Conservation (phyloP, 2,797 vertebrate species). For the Hozukius guyotensis region DNA sequence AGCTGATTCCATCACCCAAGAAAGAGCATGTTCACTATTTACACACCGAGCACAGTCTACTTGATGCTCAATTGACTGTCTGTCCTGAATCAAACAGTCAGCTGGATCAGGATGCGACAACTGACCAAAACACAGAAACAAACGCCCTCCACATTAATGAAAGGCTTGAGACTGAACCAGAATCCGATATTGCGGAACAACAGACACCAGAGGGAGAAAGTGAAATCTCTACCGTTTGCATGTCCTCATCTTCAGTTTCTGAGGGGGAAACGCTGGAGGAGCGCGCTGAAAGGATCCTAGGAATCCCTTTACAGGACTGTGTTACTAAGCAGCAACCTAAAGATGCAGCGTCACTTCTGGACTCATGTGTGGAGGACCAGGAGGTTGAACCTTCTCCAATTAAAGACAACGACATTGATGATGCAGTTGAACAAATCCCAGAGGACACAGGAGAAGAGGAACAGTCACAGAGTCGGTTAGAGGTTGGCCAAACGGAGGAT, state of each 20-base stretch:
- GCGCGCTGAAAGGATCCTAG: constrained; percentile 70
- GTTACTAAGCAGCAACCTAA: constrained; percentile 17
- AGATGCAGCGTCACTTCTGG: neutral
- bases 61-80: neutral
- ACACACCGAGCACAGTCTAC: constrained; percentile 21
- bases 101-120: constrained; percentile 11
- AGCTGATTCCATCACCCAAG: constrained; percentile 74
- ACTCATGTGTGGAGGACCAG: neutral
- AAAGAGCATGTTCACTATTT: constrained; percentile 78
- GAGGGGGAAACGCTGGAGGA: constrained; percentile 63
- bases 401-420: neutral
- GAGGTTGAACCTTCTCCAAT: neutral
- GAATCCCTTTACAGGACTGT: constrained; percentile 53
- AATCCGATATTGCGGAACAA: constrained; percentile 19
- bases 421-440: constrained; percentile 1
- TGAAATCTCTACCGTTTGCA: neutral
- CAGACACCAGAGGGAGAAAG: constrained; percentile 3
- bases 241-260: neutral
- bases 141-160: neutral
- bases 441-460: constrained; percentile 15
- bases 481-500: constrained; percentile 18
- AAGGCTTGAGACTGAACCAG: neutral
- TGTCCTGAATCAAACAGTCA: constrained; percentile 17
- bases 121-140: constrained; percentile 28
- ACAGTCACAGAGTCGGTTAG: neutral